These are phyloP conservation scores for Heterotilapia buettikoferi DNA, from an alignment of 2,113 vertebrate genomes.

Conservation along the genomic window DNA sequence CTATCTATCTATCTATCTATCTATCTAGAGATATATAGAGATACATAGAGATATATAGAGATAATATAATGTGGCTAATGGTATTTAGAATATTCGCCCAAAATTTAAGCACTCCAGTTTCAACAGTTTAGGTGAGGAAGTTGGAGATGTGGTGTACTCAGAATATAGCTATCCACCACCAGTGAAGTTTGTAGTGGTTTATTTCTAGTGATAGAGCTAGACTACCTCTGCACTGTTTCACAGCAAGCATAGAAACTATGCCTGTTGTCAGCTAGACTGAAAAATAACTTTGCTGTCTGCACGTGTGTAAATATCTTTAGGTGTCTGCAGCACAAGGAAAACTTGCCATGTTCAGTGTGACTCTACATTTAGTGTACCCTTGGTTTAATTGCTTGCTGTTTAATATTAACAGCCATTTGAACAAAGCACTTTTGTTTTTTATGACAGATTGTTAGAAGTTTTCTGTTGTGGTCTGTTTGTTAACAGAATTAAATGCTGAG, in stretches of 20 bases:
- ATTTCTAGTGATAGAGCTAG: fast-evolving
- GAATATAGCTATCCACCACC: background rate
- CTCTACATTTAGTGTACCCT: background rate
- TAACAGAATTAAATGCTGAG: background rate
- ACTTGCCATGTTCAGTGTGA: fast-evolving
- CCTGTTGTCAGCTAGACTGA: background rate
- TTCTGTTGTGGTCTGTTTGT: background rate
- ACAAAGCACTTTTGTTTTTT: background rate
- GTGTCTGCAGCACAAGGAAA: background rate
- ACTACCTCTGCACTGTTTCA: background rate
- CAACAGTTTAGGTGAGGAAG: background rate
- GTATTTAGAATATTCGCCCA: background rate
- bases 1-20: fast-evolving
- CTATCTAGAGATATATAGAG: no score
- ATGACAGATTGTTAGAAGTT: background rate
- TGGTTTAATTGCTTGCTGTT: background rate
- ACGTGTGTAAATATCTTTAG: background rate
- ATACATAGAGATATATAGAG: no score
- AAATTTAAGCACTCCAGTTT: background rate
- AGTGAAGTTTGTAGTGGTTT: background rate
- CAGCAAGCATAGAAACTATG: background rate
- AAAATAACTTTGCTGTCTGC: background rate
- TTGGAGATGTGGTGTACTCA: background rate
- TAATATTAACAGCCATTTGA: background rate
- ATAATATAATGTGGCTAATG: background rate